Percentiles rank a stretch among this genome's conserved stretches.
phyloP scores from a whole-genome alignment of 2,113 vertebrate genomes.

The Neoarius graeffei region DNA sequence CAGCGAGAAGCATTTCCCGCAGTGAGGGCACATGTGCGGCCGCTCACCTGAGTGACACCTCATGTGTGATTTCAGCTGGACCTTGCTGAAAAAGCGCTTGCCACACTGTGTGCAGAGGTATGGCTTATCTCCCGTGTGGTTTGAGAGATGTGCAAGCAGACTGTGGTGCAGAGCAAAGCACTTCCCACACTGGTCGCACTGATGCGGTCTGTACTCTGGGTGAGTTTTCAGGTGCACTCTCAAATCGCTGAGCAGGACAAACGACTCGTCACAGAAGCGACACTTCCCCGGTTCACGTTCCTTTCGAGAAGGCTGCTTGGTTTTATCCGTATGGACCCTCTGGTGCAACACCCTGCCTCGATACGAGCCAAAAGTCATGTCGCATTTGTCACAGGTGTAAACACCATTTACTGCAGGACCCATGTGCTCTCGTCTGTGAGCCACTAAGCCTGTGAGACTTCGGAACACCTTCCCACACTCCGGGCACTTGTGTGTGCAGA shows the following conservation, averaged over 20 bases:
- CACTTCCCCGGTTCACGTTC: conserved; percentile 59
- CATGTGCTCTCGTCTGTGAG: conserved; percentile 40
- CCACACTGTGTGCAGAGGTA: conserved; percentile 72
- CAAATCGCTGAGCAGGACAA: conserved; percentile 66
- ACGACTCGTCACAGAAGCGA: conserved; percentile 67
- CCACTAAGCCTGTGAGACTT: conserved; percentile 43
- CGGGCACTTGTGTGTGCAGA: conserved; percentile 52
- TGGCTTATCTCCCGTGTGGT: conserved; percentile 63
- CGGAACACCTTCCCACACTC: conserved; percentile 50
- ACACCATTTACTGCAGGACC: conserved; percentile 31
- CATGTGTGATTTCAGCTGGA: conserved; percentile 69
- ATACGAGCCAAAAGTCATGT: conserved; percentile 60
- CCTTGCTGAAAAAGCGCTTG: conserved; percentile 68
- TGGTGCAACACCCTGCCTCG: conserved; percentile 60
- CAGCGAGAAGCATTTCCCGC: conserved; percentile 68
- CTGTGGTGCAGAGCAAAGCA: conserved; percentile 61
- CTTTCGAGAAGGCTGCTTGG: conserved; percentile 41
- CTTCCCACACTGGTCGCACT: conserved; percentile 69
- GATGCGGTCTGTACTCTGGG: conserved; percentile 57
- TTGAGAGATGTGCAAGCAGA: conserved; percentile 60
- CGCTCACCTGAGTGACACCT: conserved; percentile 67
- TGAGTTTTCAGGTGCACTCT: conserved; percentile 72
- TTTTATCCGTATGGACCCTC: conserved; percentile 53
- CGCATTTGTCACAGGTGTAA: conserved; percentile 68
- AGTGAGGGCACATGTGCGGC: conserved; percentile 69